These are phyloP conservation scores for Bombyx huttoni DNA, from an alignment of 2,888 invertebrate genomes.

Conservation along the genomic window DNA sequence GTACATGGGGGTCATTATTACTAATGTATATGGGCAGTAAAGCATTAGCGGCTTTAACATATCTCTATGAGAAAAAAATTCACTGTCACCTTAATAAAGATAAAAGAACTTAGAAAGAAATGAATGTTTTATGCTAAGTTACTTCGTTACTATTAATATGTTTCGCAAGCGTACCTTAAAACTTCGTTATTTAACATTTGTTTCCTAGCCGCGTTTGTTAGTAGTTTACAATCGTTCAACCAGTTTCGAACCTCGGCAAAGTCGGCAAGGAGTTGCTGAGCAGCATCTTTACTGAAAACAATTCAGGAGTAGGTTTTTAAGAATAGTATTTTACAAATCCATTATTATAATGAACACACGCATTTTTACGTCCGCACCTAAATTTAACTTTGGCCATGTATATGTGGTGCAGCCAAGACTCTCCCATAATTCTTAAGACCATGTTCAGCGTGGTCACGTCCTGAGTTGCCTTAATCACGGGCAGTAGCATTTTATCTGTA, in stretches of 20 bases:
- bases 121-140: too few species aligned
- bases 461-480: slow-evolving; percentile 82
- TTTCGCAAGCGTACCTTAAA: slow-evolving; percentile 43
- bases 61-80: too few species aligned
- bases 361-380: slow-evolving; percentile 52
- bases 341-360: not conserved
- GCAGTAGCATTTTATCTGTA: slow-evolving; percentile 81
- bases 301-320: not conserved
- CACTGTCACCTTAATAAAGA: too few species aligned
- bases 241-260: slow-evolving; percentile 85
- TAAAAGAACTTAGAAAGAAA: too few species aligned
- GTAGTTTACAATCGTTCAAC: slow-evolving; percentile 75
- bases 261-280: slow-evolving; percentile 84
- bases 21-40: too few species aligned
- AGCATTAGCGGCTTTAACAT: too few species aligned
- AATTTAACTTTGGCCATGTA: slow-evolving; percentile 87
- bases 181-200: slow-evolving; percentile 76
- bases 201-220: slow-evolving; percentile 67
- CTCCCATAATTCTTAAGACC: slow-evolving; percentile 86
- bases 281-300: slow-evolving; percentile 74
- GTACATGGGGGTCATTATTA: too few species aligned
- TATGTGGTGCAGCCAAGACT: slow-evolving; percentile 90
- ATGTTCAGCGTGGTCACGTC: slow-evolving; percentile 82
- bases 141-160: not conserved
- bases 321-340: not conserved